These are phyloP conservation scores for Propithecus deckenii DNA, from an alignment of 2,797 vertebrate genomes.

Conservation along the genomic window DNA sequence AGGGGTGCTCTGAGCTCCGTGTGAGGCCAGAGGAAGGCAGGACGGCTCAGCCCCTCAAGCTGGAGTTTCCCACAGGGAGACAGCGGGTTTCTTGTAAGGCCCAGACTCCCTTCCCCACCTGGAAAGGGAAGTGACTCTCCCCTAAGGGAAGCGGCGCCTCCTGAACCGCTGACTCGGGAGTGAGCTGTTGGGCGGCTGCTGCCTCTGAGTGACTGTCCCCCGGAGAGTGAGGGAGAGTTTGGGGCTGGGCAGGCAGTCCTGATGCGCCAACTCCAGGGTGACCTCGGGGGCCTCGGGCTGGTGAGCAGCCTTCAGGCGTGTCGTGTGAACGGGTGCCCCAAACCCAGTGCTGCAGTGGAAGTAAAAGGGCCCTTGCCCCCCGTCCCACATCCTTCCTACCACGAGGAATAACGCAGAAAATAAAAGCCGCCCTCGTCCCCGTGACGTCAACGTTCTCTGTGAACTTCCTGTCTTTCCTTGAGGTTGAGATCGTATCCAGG, in stretches of 20 bases:
- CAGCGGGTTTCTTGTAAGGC: background rate
- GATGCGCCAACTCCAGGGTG: fast-evolving
- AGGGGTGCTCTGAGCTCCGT: background rate
- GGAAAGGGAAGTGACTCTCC: background rate
- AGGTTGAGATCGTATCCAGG: background rate
- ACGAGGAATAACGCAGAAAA: background rate
- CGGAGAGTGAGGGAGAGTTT: fast-evolving
- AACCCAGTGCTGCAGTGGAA: background rate
- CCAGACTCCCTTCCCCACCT: background rate
- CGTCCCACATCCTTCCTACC: background rate
- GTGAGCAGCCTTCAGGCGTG: background rate
- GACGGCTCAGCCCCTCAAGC: background rate
- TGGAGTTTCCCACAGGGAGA: background rate
- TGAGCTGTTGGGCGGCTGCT: background rate
- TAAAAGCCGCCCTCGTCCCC: background rate
- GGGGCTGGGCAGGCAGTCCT: fast-evolving
- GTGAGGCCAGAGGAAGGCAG: background rate
- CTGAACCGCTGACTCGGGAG: background rate
- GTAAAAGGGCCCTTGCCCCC: fast-evolving
- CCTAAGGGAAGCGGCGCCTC: background rate
- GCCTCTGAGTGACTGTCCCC: background rate
- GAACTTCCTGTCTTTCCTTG: background rate
- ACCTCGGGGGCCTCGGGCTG: background rate
- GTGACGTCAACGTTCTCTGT: fast-evolving
- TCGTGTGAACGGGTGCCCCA: fast-evolving